phyloP scores from a whole-genome alignment of 2,888 invertebrate species.

The Lithophane ornitopus region DNA sequence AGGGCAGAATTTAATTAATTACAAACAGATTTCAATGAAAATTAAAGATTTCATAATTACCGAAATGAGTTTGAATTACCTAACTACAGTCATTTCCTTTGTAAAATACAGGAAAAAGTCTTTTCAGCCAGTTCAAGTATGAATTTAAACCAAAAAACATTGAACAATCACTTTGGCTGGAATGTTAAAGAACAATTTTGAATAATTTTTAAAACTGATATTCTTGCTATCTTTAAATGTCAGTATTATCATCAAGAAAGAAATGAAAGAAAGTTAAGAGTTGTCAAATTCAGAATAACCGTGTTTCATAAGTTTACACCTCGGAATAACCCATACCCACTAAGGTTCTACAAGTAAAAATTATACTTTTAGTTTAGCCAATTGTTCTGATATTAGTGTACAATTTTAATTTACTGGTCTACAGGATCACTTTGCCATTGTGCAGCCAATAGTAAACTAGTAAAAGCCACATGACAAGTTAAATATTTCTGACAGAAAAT shows the following conservation, averaged over 20 bases:
- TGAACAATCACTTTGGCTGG: background rate
- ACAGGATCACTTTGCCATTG: background rate
- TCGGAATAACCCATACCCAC: background rate
- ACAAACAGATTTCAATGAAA: constrained; percentile 20
- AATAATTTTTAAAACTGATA: too few relatives aligned
- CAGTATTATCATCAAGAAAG: background rate
- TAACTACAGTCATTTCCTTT: constrained; percentile 24
- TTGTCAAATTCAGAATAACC: background rate
- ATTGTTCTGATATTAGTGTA: background rate
- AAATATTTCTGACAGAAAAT: constrained; percentile 2
- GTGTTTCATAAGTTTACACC: background rate
- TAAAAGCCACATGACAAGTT: background rate
- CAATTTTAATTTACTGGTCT: background rate
- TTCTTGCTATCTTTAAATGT: background rate
- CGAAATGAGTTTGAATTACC: constrained; percentile 20
- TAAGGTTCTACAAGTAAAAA: background rate
- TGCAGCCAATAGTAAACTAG: background rate
- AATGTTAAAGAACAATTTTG: background rate
- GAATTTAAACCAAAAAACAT: background rate
- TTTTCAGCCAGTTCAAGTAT: constrained; percentile 16
- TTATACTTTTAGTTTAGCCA: background rate
- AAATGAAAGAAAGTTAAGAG: background rate
- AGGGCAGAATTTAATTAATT: constrained; percentile 12
- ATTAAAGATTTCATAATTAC: constrained; percentile 20
- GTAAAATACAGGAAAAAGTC: constrained; percentile 25